Conservation (phyloP, 2,113 vertebrate genomes). For the Labrus mixtus region DNA sequence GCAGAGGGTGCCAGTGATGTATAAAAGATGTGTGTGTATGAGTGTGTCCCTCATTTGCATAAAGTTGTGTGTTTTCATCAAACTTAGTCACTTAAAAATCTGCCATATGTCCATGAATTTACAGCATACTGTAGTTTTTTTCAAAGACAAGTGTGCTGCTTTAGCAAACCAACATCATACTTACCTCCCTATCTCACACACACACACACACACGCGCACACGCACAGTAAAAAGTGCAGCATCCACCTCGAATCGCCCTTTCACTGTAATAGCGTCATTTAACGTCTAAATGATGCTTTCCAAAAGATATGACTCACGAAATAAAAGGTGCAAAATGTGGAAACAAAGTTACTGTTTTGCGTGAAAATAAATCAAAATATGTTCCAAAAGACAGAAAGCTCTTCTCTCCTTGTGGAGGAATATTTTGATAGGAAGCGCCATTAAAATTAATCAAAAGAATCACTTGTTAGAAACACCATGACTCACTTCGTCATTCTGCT, state of each 20-base stretch:
- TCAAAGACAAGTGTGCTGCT: slow-evolving; percentile 19
- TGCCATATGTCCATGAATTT: slow-evolving; percentile 41
- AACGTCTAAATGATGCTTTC: slow-evolving; percentile 20
- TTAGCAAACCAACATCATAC: not conserved
- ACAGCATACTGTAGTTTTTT: slow-evolving; percentile 13
- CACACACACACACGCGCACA: not conserved
- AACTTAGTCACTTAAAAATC: slow-evolving; percentile 39
- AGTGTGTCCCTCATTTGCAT: slow-evolving; percentile 41
- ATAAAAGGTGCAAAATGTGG: slow-evolving; percentile 29
- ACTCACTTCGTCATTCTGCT: slow-evolving; percentile 59
- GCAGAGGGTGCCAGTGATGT: slow-evolving; percentile 44
- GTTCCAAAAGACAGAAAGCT: slow-evolving; percentile 31
- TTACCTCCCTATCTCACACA: not conserved
- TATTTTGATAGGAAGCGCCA: slow-evolving; percentile 66
- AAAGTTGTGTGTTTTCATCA: slow-evolving; percentile 29
- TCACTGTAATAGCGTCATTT: slow-evolving; percentile 16
- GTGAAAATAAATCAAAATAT: slow-evolving; percentile 25
- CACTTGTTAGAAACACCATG: slow-evolving; percentile 61
- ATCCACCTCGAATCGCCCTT: slow-evolving; percentile 19
- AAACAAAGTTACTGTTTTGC: not conserved
- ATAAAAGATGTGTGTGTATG: slow-evolving; percentile 25
- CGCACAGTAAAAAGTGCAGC: not conserved
- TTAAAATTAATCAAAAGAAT: slow-evolving; percentile 80
- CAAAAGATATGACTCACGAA: slow-evolving; percentile 20
- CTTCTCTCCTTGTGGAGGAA: slow-evolving; percentile 19